Evolutionary conservation across 1,140 invertebrate species (phyloP).

Genomic region (Brevipalpus yothersi): DNA sequence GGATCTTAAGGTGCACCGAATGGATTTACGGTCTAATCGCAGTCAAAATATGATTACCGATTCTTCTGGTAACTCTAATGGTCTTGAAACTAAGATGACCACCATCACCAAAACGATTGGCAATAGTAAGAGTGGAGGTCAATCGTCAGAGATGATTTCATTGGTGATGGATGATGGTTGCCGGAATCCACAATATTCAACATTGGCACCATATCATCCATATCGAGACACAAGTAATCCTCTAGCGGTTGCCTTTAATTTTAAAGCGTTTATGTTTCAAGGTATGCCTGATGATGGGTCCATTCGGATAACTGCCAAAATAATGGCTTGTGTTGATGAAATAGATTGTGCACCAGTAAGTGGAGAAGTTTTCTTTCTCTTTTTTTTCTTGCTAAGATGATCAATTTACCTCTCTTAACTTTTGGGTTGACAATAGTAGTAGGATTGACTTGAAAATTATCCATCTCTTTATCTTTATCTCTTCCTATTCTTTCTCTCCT

Average conservation of each 20-base stretch:
- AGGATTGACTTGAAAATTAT: neutral
- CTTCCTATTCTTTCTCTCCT: neutral
- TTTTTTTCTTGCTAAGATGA: neutral
- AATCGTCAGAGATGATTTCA: too few relatives aligned
- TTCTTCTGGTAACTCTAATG: neutral
- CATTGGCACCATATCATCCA: slow-evolving; percentile 24
- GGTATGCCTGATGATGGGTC: slow-evolving; percentile 35
- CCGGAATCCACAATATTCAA: slow-evolving; percentile 27
- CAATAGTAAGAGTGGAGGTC: too few relatives aligned
- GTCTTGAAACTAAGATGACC: neutral
- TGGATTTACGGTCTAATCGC: too few relatives aligned
- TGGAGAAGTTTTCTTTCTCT: neutral
- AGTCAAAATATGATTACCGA: too few relatives aligned
- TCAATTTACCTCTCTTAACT: neutral
- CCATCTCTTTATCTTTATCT: neutral
- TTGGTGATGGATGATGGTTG: slow-evolving; percentile 31
- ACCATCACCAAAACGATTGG: neutral
- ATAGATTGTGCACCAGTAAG: slow-evolving; percentile 26
- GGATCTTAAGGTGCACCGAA: neutral
- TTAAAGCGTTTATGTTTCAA: slow-evolving; percentile 39
- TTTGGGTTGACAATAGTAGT: neutral
- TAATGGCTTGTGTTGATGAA: slow-evolving; percentile 31
- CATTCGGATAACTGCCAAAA: slow-evolving; percentile 30
- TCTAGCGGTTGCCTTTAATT: slow-evolving; percentile 27
- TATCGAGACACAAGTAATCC: slow-evolving; percentile 19